Percentiles rank a stretch among this genome's conserved stretches.
phyloP scores from a whole-genome alignment of 2,888 invertebrate genomes.

The Cremastobaeus sp. region DNA sequence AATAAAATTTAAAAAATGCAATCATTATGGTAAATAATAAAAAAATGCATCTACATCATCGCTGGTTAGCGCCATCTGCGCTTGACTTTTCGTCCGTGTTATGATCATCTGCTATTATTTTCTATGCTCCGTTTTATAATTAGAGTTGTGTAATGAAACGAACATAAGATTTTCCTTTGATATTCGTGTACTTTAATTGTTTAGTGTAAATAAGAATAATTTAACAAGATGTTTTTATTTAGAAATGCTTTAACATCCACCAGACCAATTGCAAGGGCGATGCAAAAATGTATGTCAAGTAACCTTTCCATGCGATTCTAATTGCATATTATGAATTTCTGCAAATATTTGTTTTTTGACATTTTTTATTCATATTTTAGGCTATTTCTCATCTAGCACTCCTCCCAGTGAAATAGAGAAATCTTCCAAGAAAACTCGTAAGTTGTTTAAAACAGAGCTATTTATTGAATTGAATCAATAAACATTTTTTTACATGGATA shows the following conservation, averaged over 20 bases:
- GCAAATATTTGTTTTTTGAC: background rate
- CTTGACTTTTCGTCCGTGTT: background rate
- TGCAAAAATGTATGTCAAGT: slow-evolving; percentile 40
- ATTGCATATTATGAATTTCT: background rate
- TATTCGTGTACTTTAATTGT: background rate
- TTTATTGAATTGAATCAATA: background rate
- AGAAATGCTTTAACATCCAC: slow-evolving; percentile 23
- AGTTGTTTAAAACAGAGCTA: slow-evolving; percentile 12
- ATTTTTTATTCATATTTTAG: slow-evolving; percentile 4
- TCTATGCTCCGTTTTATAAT: slow-evolving; percentile 24
- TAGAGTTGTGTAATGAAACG: slow-evolving; percentile 43
- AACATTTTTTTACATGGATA: background rate
- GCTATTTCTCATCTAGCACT: slow-evolving; percentile 13
- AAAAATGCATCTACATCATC: background rate
- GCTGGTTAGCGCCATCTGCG: background rate
- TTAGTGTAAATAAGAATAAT: slow-evolving; percentile 6
- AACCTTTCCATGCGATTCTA: slow-evolving; percentile 1
- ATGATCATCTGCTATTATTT: slow-evolving; percentile 29
- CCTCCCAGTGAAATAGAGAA: slow-evolving; percentile 13
- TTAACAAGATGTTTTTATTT: slow-evolving; percentile 34
- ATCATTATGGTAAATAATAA: background rate
- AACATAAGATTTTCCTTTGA: background rate
- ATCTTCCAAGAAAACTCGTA: slow-evolving; percentile 23
- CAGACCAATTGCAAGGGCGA: slow-evolving; percentile 25
- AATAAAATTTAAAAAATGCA: too few relatives aligned